These are phyloP conservation scores for Quadriops clusia DNA, from an alignment of 2,888 invertebrate species.

Conservation along the genomic window DNA sequence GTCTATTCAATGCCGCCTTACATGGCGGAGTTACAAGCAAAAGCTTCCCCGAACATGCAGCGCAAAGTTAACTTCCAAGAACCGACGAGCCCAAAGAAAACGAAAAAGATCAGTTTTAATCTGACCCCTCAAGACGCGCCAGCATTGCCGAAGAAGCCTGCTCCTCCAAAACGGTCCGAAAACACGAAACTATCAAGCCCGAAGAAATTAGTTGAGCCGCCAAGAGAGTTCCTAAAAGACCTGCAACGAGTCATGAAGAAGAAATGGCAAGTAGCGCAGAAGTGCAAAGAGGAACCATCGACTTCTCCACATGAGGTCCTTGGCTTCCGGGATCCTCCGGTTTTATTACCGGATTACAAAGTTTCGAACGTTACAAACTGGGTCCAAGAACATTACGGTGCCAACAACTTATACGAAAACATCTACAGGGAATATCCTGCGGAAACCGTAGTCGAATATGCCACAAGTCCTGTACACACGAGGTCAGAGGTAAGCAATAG, in stretches of 20 bases:
- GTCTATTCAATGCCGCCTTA: slow-evolving; percentile 25
- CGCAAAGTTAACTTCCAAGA: slow-evolving; percentile 53
- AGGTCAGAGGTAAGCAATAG: slow-evolving; percentile 17
- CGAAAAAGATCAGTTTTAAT: slow-evolving; percentile 56
- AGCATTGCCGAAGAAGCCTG: slow-evolving; percentile 53
- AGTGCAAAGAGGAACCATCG: slow-evolving; percentile 77
- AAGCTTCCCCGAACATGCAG: slow-evolving; percentile 42
- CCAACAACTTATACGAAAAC: slow-evolving; percentile 66
- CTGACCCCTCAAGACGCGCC: slow-evolving; percentile 43
- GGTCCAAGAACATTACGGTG: slow-evolving; percentile 80
- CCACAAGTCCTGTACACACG: slow-evolving; percentile 32
- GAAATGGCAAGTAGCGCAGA: slow-evolving; percentile 88
- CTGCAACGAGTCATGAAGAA: slow-evolving; percentile 86
- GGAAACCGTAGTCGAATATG: slow-evolving; percentile 39
- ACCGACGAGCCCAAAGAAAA: slow-evolving; percentile 43
- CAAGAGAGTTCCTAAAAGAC: slow-evolving; percentile 75
- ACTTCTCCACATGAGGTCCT: slow-evolving; percentile 85
- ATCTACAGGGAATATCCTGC: slow-evolving; percentile 42
- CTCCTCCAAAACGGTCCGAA: slow-evolving; percentile 67
- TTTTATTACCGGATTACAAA: slow-evolving; percentile 57
- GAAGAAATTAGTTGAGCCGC: slow-evolving; percentile 65
- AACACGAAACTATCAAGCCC: slow-evolving; percentile 63
- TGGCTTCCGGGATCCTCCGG: slow-evolving; percentile 74
- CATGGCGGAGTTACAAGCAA: slow-evolving; percentile 44
- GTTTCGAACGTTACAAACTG: slow-evolving; percentile 80